Conservation (phyloP, 2,888 invertebrate species). For the Apeira syringaria region DNA sequence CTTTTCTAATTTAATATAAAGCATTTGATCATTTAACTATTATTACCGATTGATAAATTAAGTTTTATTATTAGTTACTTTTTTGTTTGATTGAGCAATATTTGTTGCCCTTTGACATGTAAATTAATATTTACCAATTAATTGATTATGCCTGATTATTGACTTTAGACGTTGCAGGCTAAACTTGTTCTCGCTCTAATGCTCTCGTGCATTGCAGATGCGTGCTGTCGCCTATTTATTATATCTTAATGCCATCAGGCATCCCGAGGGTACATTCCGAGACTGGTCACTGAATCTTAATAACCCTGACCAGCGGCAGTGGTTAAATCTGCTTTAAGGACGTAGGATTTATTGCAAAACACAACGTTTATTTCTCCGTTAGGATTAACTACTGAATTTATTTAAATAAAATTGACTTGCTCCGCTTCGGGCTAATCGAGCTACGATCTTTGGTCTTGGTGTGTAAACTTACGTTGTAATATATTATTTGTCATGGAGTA, state of each 20-base stretch:
- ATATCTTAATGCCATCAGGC: conserved; percentile 7
- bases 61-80: no score
- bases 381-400: not conserved
- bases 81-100: no score
- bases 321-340: not conserved
- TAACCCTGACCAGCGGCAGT: not conserved
- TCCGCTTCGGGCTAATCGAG: not conserved
- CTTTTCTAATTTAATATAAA: no score
- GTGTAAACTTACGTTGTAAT: no score
- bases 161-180: no score
- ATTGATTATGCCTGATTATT: no score
- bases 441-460: not conserved
- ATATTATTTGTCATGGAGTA: no score
- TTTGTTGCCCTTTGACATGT: no score
- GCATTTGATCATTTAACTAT: no score
- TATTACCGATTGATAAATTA: no score
- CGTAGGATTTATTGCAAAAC: conserved; percentile 1
- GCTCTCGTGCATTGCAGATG: not conserved
- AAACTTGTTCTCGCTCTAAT: not conserved
- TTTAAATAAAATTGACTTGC: not conserved
- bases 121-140: no score
- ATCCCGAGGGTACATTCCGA: not conserved
- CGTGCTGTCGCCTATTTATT: conserved; percentile 2
- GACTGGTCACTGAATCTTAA: conserved; percentile 2
- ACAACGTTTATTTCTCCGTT: conserved; percentile 2